A percentile compares a stretch with the other conserved stretches of the same genome.
These are phyloP conservation scores for Agelas oroides DNA, from an alignment of 37 sponge, comb jelly and placozoan species.

Conservation along the genomic window DNA sequence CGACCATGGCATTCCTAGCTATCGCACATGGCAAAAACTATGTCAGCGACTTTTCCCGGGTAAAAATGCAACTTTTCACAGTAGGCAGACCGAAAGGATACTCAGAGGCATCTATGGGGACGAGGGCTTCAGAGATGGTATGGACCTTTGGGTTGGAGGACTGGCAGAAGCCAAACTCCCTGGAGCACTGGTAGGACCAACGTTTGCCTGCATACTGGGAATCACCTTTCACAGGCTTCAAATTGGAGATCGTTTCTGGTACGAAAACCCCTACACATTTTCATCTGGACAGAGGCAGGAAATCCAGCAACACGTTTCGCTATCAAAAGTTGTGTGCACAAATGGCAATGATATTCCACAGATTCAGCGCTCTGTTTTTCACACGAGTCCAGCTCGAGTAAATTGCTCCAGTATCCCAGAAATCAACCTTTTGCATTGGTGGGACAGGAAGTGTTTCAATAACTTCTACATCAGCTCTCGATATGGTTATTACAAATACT, in stretches of 20 bases:
- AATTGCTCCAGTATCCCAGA: slow-evolving; percentile 51
- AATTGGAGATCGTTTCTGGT: slow-evolving; percentile 86
- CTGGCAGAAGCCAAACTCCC: slow-evolving; percentile 73
- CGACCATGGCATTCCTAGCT: slow-evolving; percentile 90
- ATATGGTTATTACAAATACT: no score
- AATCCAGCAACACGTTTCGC: slow-evolving; percentile 69
- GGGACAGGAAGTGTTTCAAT: slow-evolving; percentile 30
- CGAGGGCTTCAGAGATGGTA: slow-evolving; percentile 66
- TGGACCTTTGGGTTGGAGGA: slow-evolving; percentile 91
- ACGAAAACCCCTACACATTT: slow-evolving; percentile 71
- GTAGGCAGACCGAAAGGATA: neutral
- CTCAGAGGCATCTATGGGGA: slow-evolving; percentile 49
- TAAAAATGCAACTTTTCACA: neutral
- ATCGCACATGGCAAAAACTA: slow-evolving; percentile 63
- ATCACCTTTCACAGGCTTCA: slow-evolving; percentile 61
- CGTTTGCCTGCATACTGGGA: slow-evolving; percentile 81
- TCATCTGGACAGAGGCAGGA: slow-evolving; percentile 47
- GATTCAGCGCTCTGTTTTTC: slow-evolving; percentile 70
- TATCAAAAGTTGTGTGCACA: slow-evolving; percentile 85
- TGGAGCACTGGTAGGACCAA: slow-evolving; percentile 79
- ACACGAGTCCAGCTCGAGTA: neutral
- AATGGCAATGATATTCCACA: slow-evolving; percentile 81
- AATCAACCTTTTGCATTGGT: slow-evolving; percentile 58
- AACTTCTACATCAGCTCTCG: no score
- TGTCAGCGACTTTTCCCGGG: slow-evolving; percentile 38